These are phyloP conservation scores for Falco cherrug DNA, from an alignment of 2,797 vertebrate species.

Conservation along the genomic window DNA sequence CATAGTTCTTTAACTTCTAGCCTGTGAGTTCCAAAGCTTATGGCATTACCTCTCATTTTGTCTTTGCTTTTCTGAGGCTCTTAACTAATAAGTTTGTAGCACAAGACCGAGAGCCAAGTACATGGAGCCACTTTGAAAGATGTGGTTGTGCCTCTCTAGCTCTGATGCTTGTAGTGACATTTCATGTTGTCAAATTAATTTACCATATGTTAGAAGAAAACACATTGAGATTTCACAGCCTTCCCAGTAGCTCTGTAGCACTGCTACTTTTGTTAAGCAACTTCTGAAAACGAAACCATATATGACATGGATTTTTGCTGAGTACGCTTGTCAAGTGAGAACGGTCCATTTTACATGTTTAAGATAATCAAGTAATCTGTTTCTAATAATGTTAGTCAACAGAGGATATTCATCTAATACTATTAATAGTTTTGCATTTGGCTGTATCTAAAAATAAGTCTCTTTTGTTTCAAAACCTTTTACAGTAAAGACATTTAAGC, in stretches of 20 bases:
- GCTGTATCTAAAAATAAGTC: constrained; percentile 25
- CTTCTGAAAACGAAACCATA: background rate
- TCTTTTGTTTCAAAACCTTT: constrained; percentile 35
- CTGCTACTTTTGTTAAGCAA: background rate
- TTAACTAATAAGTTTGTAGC: background rate
- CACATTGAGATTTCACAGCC: background rate
- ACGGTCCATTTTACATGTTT: background rate
- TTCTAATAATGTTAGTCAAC: constrained; percentile 32
- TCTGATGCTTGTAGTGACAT: background rate
- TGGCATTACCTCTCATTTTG: background rate
- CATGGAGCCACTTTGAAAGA: background rate
- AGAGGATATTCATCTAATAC: background rate
- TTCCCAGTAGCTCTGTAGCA: background rate
- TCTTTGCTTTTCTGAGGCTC: background rate
- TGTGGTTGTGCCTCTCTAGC: background rate
- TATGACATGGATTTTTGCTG: constrained; percentile 3
- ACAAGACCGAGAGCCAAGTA: background rate
- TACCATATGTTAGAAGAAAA: background rate
- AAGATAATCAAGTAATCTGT: constrained; percentile 25
- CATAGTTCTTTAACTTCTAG: background rate
- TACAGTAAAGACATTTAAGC: background rate
- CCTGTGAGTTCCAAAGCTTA: background rate
- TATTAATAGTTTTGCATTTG: constrained; percentile 25
- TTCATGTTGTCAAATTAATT: constrained; percentile 11
- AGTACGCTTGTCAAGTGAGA: background rate